Conservation (phyloP, 2,797 vertebrate genomes). For the Sebastes elongatus region DNA sequence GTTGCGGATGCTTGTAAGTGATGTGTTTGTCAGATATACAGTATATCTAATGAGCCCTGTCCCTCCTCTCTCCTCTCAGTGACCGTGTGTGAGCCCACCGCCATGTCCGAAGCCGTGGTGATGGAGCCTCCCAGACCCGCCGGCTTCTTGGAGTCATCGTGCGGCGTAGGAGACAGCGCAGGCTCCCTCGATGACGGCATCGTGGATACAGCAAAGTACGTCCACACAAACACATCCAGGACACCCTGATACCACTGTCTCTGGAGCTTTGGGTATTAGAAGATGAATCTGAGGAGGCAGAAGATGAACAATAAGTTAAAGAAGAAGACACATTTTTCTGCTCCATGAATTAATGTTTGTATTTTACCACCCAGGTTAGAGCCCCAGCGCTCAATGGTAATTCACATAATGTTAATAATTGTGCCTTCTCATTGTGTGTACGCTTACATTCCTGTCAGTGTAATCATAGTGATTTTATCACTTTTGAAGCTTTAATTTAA, state of each 20-base stretch:
- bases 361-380: neutral
- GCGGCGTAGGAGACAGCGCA: conserved; percentile 37
- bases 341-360: neutral
- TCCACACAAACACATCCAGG: neutral
- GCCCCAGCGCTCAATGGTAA: neutral
- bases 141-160: conserved; percentile 59
- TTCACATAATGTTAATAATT: no score
- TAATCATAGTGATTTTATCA: neutral
- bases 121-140: conserved; percentile 61
- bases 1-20: neutral
- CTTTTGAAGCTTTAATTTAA: neutral
- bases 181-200: conserved; percentile 64
- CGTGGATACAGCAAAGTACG: conserved; percentile 73
- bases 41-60: neutral
- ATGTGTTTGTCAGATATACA: neutral
- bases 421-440: no score
- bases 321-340: neutral
- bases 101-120: conserved; percentile 69
- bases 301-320: neutral
- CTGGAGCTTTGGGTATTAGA: neutral
- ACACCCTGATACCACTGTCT: neutral
- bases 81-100: conserved; percentile 73
- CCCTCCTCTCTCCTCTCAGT: conserved; percentile 61
- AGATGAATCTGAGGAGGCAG: neutral
- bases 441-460: no score